Evolutionary conservation across 2,113 vertebrate species (phyloP).

Genomic region (Antidorcas marsupialis): DNA sequence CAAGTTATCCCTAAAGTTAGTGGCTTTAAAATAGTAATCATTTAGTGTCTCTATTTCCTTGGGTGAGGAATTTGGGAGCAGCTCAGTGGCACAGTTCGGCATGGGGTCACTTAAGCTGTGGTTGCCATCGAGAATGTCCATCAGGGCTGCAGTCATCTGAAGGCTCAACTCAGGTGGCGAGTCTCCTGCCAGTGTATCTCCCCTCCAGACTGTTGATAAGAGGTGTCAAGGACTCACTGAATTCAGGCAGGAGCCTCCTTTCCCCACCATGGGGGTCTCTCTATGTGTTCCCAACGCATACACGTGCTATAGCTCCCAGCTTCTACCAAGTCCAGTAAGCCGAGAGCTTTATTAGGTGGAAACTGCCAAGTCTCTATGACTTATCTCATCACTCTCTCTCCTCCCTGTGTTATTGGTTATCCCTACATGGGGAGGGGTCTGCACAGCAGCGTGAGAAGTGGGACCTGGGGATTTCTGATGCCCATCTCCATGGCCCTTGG

Average conservation of each 20-base stretch:
- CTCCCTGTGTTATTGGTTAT: not conserved
- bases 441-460: not conserved
- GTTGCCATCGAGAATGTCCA: not conserved
- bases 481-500: not conserved
- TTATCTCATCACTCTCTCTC: not conserved
- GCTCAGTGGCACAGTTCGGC: not conserved
- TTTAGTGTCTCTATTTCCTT: not conserved
- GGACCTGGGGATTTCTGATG: not conserved
- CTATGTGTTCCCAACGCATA: rapidly evolving
- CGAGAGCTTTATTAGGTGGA: not conserved
- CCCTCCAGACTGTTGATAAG: not conserved
- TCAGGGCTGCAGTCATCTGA: not conserved
- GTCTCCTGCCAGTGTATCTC: not conserved
- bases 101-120: not conserved
- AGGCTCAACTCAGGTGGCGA: not conserved
- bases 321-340: not conserved
- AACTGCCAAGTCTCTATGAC: not conserved
- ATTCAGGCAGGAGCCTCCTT: no score
- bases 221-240: not conserved
- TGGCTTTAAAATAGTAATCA: not conserved
- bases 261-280: not conserved
- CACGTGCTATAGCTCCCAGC: not conserved
- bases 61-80: not conserved
- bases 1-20: not conserved
- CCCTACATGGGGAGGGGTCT: not conserved